phyloP scores from a whole-genome alignment of 2,888 invertebrate genomes.

The Gerosis bhagava region DNA sequence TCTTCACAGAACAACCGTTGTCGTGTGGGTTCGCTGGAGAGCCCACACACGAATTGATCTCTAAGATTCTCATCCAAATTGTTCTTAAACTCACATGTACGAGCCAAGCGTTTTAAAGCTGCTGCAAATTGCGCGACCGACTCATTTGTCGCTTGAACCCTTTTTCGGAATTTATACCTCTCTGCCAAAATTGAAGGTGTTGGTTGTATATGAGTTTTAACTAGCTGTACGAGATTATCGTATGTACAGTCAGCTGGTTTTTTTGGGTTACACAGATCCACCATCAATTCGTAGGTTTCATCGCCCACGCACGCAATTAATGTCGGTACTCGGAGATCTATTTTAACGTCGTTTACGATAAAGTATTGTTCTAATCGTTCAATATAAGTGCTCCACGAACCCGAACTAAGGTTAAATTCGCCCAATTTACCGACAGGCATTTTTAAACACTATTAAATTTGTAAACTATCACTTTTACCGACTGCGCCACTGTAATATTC shows the following conservation, averaged over 20 bases:
- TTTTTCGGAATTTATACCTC: not conserved
- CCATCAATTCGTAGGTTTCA: conserved; percentile 20
- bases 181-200: not conserved
- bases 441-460: not conserved
- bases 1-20: conserved; percentile 2
- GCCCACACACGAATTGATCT: conserved; percentile 1
- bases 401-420: not conserved
- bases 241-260: not conserved
- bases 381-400: conserved; percentile 2
- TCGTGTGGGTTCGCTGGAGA: not conserved
- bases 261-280: conserved; percentile 15
- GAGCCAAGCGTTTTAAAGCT: not conserved
- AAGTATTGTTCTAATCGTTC: conserved; percentile 23
- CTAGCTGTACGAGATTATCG: not conserved
- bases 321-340: conserved; percentile 10
- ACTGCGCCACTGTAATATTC: conserved; percentile 13
- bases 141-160: not conserved
- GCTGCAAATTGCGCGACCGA: not conserved
- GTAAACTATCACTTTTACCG: not conserved
- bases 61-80: conserved; percentile 3
- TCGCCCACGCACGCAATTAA: conserved; percentile 18
- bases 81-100: not conserved
- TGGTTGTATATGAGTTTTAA: not conserved
- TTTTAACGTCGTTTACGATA: conserved; percentile 9
- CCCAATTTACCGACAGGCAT: not conserved